Evolutionary conservation across 1,140 invertebrate genomes (phyloP).

Genomic region (Bombus confusus): DNA sequence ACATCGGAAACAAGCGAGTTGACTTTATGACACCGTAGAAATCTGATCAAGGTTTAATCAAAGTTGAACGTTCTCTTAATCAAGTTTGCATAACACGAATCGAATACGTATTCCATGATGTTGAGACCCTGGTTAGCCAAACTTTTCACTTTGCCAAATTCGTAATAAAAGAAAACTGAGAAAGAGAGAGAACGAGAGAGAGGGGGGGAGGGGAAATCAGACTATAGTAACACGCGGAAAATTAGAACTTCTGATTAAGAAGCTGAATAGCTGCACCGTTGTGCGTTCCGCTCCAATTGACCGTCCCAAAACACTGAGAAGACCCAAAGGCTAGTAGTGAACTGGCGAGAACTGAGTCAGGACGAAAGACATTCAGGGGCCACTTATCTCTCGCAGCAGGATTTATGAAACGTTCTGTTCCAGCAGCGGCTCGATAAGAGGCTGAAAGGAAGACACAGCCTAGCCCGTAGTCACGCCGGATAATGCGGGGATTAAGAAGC

Average conservation of each 20-base stretch:
- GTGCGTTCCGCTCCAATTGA: slow-evolving; percentile 40
- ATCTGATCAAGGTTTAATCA: slow-evolving; percentile 17
- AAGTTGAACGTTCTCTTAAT: slow-evolving; percentile 12
- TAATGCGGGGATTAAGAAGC: slow-evolving; percentile 62
- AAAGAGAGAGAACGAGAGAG: not conserved
- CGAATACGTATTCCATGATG: not conserved
- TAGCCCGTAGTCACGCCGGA: slow-evolving; percentile 57
- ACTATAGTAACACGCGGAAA: no score
- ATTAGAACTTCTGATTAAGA: slow-evolving; percentile 24
- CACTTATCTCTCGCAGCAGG: slow-evolving; percentile 63
- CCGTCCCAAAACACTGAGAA: slow-evolving; percentile 38
- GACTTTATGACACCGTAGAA: not conserved
- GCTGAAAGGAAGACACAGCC: slow-evolving; percentile 57
- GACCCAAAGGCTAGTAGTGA: slow-evolving; percentile 27
- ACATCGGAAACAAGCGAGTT: not conserved
- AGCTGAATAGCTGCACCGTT: not conserved
- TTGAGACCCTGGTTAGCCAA: not conserved
- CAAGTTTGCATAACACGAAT: not conserved
- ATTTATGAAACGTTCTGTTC: slow-evolving; percentile 65
- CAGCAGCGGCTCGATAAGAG: slow-evolving; percentile 52
- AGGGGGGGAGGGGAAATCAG: not conserved
- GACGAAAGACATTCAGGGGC: slow-evolving; percentile 53
- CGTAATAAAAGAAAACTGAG: not conserved
- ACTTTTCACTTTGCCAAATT: no score
- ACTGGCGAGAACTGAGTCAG: slow-evolving; percentile 14